Percentiles rank a stretch among this genome's conserved stretches.
phyloP scores from a whole-genome alignment of 2,113 vertebrate species.

The Theristicus caerulescens region DNA sequence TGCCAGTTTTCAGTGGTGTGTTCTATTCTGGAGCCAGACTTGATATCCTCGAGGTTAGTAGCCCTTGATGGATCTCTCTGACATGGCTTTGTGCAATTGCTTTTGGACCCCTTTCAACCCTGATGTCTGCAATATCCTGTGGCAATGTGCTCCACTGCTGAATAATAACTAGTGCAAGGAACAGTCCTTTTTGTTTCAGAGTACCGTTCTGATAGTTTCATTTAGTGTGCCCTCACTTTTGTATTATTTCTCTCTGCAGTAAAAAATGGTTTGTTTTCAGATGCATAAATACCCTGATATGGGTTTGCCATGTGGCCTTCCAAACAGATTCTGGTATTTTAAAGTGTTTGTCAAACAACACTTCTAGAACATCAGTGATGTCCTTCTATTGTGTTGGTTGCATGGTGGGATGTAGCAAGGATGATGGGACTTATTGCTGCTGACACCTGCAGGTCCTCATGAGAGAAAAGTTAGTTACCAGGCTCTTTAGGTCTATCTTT shows the following conservation, averaged over 20 bases:
- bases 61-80: background rate
- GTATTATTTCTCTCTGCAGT: background rate
- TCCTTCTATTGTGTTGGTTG: background rate
- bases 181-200: background rate
- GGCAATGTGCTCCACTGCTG: background rate
- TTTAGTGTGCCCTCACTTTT: background rate
- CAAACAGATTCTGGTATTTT: background rate
- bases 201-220: background rate
- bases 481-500: background rate
- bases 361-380: background rate
- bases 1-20: background rate
- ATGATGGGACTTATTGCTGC: background rate
- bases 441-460: background rate
- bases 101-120: background rate
- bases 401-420: background rate
- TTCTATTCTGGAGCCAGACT: background rate
- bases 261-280: background rate
- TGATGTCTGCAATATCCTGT: background rate
- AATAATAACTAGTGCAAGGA: background rate
- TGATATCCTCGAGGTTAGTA: background rate
- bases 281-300: background rate
- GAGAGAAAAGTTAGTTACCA: background rate
- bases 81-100: background rate
- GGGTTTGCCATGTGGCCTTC: background rate
- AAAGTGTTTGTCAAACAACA: background rate